A percentile compares a stretch with the other conserved stretches of the same genome.
phyloP scores from a whole-genome alignment of 1,140 invertebrate species.

The Ooceraea biroi region DNA sequence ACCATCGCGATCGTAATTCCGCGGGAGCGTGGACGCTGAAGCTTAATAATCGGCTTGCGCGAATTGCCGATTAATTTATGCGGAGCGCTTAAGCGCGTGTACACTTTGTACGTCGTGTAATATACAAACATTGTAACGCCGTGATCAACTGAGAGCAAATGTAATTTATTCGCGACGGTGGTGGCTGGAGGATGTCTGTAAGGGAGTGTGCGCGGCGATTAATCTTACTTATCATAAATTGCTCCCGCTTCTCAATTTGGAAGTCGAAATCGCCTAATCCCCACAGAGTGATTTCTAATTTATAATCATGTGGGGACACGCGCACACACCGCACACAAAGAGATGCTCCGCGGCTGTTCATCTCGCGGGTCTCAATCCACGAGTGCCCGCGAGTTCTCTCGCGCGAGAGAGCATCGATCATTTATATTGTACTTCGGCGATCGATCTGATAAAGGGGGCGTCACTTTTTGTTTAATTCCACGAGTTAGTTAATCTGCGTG shows the following conservation, averaged over 20 bases:
- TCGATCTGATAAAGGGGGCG: not conserved
- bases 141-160: not conserved
- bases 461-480: not conserved
- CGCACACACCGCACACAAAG: not conserved
- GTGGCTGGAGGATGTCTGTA: not conserved
- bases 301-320: not conserved
- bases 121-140: not conserved
- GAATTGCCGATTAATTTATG: conserved; percentile 21
- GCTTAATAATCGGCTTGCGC: not conserved
- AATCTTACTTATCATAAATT: conserved; percentile 8
- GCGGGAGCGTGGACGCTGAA: not conserved
- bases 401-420: not conserved
- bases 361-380: not conserved
- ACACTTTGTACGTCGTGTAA: conserved; percentile 5
- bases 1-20: not conserved
- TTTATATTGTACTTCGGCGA: not conserved
- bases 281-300: not conserved
- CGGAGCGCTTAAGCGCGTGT: not conserved
- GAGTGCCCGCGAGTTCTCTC: no score
- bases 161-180: conserved; percentile 12
- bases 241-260: conserved; percentile 27
- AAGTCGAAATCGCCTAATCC: not conserved
- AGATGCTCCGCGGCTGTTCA: not conserved
- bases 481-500: conserved; percentile 11
- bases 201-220: not conserved